Evolutionary conservation across 2,888 invertebrate genomes (phyloP), one percentile per base, ranked within the genome.

Genomic region (Ellobium chinense): DNA sequence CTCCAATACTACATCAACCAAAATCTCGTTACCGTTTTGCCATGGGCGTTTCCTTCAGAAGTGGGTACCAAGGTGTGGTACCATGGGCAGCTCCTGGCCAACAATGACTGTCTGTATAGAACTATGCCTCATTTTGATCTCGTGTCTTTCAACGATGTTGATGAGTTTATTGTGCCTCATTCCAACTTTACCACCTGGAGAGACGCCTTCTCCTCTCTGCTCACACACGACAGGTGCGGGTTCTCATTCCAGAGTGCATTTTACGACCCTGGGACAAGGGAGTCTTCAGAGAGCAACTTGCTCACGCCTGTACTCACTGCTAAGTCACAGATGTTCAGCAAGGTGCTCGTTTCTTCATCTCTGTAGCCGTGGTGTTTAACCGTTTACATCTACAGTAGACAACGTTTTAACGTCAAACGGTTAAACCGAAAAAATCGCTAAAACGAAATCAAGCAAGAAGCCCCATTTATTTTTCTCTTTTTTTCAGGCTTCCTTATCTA

Each of bases 101-200:
- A 91, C 79, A 90, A 91, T 81, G 91, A 92, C 83, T 92, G 92
- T 75, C 82, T 91, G 34, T 92, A 91, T 81, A 82, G 89, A 21
- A 85, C 89, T 34, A 91, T 91, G 88, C 84, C 87, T n/a, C 68
- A 85, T 34, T 80, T 85, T 21, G 83, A 86, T 63, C 85, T 84
- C 79, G 76, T 90, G 21, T 88, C 89, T 21, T 88, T 91, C 69
- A 87, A 89, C 62, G 92, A 92, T 83, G 84, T 92, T n/a, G 92
- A 92, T 75, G 92, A 92, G 83, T 88, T 89, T 31, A 89, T 94
- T 83, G 94, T 94, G 86, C 93, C 94, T 29, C 99, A 95, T 92
- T 94, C 99, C 95, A 95, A 84, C 99, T 98, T 68, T 94, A 79
- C 63, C 65, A 82, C 84, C 5, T 87, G 88, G 83, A 63, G 82